Base-by-base conservation (phyloP, 2,113 vertebrate species). In the Fulica atra region DNA sequence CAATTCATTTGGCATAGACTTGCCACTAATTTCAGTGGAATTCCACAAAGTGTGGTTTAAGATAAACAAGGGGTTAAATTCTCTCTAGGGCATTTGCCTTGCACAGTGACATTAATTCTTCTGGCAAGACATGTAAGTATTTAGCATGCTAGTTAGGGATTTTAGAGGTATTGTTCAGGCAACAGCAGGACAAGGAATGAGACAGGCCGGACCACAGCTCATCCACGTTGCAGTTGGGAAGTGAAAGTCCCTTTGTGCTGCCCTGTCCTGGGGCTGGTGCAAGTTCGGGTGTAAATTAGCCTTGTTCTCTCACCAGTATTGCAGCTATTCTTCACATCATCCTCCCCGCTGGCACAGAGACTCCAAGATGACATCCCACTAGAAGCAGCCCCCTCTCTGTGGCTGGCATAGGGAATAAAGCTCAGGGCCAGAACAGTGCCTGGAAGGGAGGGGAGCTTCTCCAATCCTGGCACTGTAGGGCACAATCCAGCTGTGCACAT, bases 1-100 rank as follows among this genome's bases (percentile, higher is more conserved):
- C 0, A 0, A 28, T 53, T 81, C 59, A 40, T 4, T 4, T 69
- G n/a, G 9, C 33, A 36, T 3, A 74, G 35, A 60, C 7, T 5
- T 15, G 42, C 20, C 36, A 64, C 44, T 53, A n/a, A 26, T 25
- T 48, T 35, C 35, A 63, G 5, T 14, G 13, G 18, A 91, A 29
- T 42, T 70, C 78, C 60, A 56, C 36, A 36, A 48, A 48, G 61
- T 8, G 5, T 19, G 29, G 20, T 48, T 86, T 51, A 46, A 74
- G 17, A 65, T 23, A 81, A 69, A 59, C 3, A 40, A 83, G 42
- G 23, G 18, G 26, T 86, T 82, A 63, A 69, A 86, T 46, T 69
- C 20, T 81, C 36, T 59, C 46, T 11, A 53, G 24, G 31, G 21
- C 42, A 53, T 44, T 29, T 64, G 56, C 83, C 25, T 74, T 91